Conservation (phyloP, 2,797 vertebrate species). For the Ambastaia sidthimunki region DNA sequence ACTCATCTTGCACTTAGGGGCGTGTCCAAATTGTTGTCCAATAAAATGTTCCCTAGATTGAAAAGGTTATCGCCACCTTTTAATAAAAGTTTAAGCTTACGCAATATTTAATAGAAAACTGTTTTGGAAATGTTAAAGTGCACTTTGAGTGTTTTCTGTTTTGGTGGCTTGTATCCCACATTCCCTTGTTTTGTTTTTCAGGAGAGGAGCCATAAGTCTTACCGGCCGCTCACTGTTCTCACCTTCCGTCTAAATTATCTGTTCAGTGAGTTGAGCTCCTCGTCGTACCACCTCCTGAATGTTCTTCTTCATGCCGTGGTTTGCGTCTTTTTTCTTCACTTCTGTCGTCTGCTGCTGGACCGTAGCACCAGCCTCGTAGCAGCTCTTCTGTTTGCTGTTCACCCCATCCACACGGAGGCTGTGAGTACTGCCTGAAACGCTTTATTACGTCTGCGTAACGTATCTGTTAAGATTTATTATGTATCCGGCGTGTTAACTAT, state of each 20-base stretch:
- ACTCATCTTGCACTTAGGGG: background rate
- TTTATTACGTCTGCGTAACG: background rate
- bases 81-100: too few relatives aligned
- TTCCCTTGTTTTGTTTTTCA: slow-evolving; percentile 61
- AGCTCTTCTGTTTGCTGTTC: slow-evolving; percentile 92
- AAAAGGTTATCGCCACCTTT: background rate
- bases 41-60: background rate
- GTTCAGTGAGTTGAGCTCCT: slow-evolving; percentile 89
- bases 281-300: slow-evolving; percentile 95
- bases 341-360: slow-evolving; percentile 91
- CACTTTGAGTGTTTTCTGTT: background rate
- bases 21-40: background rate
- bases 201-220: slow-evolving; percentile 99
- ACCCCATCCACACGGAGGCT: slow-evolving; percentile 96
- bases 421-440: slow-evolving; percentile 79
- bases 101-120: too few relatives aligned
- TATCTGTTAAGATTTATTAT: background rate
- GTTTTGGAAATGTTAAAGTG: too few relatives aligned
- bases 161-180: slow-evolving; percentile 27
- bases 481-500: background rate
- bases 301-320: slow-evolving; percentile 86
- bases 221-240: slow-evolving; percentile 93
- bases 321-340: slow-evolving; percentile 91
- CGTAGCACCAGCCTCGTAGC: slow-evolving; percentile 85
- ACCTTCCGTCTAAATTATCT: slow-evolving; percentile 97